Conservation (phyloP, 2,888 invertebrate species). For the Drosophila nr. perissopoda region DNA sequence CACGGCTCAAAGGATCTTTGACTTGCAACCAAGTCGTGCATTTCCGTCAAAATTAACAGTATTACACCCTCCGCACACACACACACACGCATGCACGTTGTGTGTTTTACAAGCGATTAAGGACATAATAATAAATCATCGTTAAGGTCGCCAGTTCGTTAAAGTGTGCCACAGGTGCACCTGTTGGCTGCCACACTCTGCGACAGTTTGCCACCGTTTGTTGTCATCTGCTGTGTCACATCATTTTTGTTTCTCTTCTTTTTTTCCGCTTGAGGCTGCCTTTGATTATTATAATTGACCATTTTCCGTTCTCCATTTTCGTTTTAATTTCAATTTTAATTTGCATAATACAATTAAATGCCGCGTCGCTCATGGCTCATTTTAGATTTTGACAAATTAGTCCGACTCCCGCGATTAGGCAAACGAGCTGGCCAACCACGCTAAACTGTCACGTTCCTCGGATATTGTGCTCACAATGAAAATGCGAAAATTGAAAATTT, state of each 20-base stretch:
- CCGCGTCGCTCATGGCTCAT: constrained; percentile 40
- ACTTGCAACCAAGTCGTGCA: constrained; percentile 29
- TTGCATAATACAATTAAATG: constrained; percentile 71
- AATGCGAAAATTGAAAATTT: constrained; percentile 42
- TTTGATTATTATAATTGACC: constrained; percentile 39
- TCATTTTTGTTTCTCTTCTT: constrained; percentile 15
- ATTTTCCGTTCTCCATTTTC: constrained; percentile 22
- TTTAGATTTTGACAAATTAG: constrained; percentile 56
- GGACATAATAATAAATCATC: constrained; percentile 68
- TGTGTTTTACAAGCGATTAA: constrained; percentile 57
- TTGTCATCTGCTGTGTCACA: constrained; percentile 31
- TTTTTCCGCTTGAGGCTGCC: constrained; percentile 30
- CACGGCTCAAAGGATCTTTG: constrained; percentile 24
- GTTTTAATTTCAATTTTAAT: constrained; percentile 58
- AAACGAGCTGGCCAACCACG: constrained; percentile 10
- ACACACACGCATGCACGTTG: constrained; percentile 15
- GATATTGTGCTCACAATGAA: constrained; percentile 36
- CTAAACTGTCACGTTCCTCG: constrained; percentile 66
- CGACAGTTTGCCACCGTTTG: background rate
- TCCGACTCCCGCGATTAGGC: constrained; percentile 35
- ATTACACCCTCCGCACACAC: background rate
- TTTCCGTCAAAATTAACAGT: constrained; percentile 44
- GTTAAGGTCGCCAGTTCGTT: constrained; percentile 66
- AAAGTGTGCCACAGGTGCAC: constrained; percentile 41
- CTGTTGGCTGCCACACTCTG: constrained; percentile 1